Conservation (phyloP, 2,113 vertebrate species). For the Centropus bengalensis region DNA sequence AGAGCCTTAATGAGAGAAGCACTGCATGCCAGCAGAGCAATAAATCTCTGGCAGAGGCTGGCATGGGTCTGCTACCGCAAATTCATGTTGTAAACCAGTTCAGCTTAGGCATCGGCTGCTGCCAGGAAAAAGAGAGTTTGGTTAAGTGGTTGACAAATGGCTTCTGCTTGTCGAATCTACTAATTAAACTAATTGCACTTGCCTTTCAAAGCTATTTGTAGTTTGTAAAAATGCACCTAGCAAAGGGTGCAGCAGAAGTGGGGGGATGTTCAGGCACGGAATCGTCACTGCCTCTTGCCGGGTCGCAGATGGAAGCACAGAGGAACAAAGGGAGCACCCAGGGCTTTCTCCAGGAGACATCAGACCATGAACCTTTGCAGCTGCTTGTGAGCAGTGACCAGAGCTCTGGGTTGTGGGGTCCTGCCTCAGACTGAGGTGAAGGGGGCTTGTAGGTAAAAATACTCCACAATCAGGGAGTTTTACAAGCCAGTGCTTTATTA, state of each 20-base stretch:
- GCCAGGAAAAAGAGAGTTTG: neutral
- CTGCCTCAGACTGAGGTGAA: neutral
- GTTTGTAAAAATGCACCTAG: neutral
- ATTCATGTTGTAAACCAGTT: neutral
- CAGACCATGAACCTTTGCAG: neutral
- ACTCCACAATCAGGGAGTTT: fast-evolving
- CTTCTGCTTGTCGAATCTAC: neutral
- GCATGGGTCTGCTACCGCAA: neutral
- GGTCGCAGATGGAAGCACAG: neutral
- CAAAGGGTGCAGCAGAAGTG: neutral
- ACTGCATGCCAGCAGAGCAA: neutral
- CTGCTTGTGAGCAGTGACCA: neutral
- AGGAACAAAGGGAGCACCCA: fast-evolving
- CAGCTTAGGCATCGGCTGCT: neutral
- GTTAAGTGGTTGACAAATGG: neutral
- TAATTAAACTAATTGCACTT: neutral
- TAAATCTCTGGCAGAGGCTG: neutral
- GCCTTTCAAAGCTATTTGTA: neutral
- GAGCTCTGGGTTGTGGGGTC: neutral
- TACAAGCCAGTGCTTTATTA: neutral
- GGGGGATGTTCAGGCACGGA: too few species aligned
- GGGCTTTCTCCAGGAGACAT: neutral
- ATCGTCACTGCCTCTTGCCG: neutral
- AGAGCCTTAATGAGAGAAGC: neutral
- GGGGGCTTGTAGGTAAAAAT: neutral